Base-by-base conservation (phyloP, 1,140 invertebrate species). In the Chironomus striatipennis region DNA sequence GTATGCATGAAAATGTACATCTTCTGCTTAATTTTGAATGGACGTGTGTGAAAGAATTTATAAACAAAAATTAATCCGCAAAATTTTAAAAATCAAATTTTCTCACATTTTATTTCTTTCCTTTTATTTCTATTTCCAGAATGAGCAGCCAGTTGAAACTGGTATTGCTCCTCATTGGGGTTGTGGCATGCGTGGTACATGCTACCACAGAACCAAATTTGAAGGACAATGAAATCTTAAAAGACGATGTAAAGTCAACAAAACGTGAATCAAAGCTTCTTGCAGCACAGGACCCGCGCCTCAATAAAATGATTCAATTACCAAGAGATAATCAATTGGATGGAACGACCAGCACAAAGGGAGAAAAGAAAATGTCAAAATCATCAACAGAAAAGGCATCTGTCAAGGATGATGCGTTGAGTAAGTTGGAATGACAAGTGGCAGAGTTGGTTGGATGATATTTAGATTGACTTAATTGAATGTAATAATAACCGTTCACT, bases 141-240 rank as follows among this genome's bases (percentile, higher is more conserved):
- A 70, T 70, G 65, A 70, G 20, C 0, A 70, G 18, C 65, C 65
- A 70, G 65, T 70, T 70, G n/a, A 7, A 21, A 12, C 65, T 70
- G 65, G 65, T 70, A 18, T 20, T 20, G 7, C 10, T 70, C 65
- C 20, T 70, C 6, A 5, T 20, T 18, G 17, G n/a, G 17, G 65
- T 70, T 70, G 65, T 70, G 65, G 18, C 65, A n/a, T 70, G 47
- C 65, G 18, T 70, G 65, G 17, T 21, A 57, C 65, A 18, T 1
- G 17, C 8, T 18, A 70, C 65, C 65, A 70, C 20, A 18, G 18
- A 21, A 70, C 65, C 65, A 70, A 21, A 70, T 70, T 17, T 20
- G 20, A 70, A 70, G 65, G 65, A 70, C 2, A 18, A 70, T 7
- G 65, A 57, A 57, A 57, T 57, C n/a, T 10, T 57, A 12, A n/a